phyloP scores from a whole-genome alignment of 2,797 vertebrate species.

The Phoxinus dragarum region DNA sequence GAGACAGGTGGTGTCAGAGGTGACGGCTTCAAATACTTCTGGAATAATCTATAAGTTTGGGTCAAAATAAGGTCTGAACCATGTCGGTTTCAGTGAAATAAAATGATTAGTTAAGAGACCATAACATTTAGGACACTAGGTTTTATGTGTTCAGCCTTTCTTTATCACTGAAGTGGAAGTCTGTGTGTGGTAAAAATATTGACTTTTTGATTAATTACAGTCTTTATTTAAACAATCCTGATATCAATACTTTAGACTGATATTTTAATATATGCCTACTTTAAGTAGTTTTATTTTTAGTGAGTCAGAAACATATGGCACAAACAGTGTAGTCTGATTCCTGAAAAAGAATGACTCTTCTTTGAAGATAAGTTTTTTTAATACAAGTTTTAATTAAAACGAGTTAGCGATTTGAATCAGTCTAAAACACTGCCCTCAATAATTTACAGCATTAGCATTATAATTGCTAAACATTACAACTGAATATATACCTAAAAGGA shows the following conservation, averaged over 20 bases:
- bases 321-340: not conserved
- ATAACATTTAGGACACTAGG: not conserved
- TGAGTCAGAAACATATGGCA: not conserved
- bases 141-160: not conserved
- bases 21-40: constrained; percentile 39
- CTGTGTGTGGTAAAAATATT: not conserved
- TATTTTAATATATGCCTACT: not conserved
- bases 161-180: not conserved
- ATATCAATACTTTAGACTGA: not conserved
- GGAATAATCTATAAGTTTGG: constrained; percentile 42
- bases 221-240: not conserved
- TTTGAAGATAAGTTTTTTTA: not conserved
- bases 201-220: not conserved
- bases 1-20: constrained; percentile 49
- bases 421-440: not conserved
- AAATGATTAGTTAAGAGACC: constrained; percentile 5
- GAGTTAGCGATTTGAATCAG: not conserved
- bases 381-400: not conserved
- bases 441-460: not conserved
- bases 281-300: not conserved
- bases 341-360: not conserved
- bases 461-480: too few species aligned
- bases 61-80: constrained; percentile 31
- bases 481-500: not conserved
- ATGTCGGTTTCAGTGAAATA: not conserved